Evolutionary conservation across 2,113 vertebrate genomes (phyloP), one percentile per base, ranked within the genome.

Genomic region (Neoarius graeffei): DNA sequence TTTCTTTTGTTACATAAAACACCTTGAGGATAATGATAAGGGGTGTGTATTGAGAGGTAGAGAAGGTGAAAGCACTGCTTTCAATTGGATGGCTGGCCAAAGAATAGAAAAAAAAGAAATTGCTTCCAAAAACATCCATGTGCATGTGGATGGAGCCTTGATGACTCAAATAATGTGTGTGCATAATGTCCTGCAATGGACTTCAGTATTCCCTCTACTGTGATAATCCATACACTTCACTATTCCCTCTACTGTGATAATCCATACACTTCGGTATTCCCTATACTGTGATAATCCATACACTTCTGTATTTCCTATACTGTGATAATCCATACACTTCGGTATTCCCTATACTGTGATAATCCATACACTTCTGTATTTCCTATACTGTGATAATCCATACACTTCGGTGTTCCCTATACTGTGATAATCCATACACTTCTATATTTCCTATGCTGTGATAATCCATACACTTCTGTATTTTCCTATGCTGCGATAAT

Each of bases 131-230:
- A 57, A 19, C n/a, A 57, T 80, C 54, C 76, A 80, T 56, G 30
- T 80, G 19, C 23, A 57, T 5, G 7, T 57, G 7, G 25, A 13
- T 14, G 6, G 25, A 80, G n/a, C 13, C n/a, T 30, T 57, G 52
- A 80, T 17, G n/a, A 57, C 52, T 80, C 13, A 80, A 30, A 80
- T 80, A 76, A 50, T 76, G 23, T 64, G 30, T 66, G 11, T 83
- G 60, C 0, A 66, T 83, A 48, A 17, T 66, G 19, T 10, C 52
- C 77, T 57, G 52, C 25, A 57, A 27, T 81, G 79, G n/a, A 81
- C 27, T 42, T 60, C 57, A 56, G 17, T 30, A 52, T 56, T 71
- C 50, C 17, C 2, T 52, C 56, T 4, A 80, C 76, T 57, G n/a
- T 8, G 13, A 56, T 80, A 56, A 79, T 56, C 76, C 27, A 56